Evolutionary conservation across 2,113 vertebrate genomes (phyloP).

Genomic region (Oncorhynchus nerka): DNA sequence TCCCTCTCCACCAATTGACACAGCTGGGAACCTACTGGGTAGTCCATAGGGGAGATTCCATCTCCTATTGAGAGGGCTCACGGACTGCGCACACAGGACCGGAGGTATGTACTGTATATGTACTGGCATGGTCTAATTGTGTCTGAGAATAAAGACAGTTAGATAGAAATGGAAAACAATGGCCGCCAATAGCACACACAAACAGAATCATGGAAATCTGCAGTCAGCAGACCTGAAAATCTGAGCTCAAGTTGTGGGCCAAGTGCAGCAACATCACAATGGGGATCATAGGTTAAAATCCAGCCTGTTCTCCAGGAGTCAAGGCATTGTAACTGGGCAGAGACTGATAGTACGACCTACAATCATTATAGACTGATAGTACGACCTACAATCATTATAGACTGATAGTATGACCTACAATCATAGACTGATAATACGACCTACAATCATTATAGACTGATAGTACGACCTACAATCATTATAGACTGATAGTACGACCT

Average conservation of each 20-base stretch:
- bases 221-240: not conserved
- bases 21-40: conserved; percentile 10
- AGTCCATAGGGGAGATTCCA: not conserved
- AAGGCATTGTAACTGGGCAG: not conserved
- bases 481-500: no score
- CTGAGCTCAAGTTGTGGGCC: not conserved
- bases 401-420: no score
- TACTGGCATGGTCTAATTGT: not conserved
- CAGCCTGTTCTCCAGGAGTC: not conserved
- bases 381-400: no score
- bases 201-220: not conserved
- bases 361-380: no score
- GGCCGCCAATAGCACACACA: not conserved
- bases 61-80: not conserved
- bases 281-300: conserved; percentile 5
- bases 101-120: not conserved
- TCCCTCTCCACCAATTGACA: not conserved
- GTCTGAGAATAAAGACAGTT: not conserved
- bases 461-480: no score
- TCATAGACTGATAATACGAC: no score
- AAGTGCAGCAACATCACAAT: not conserved
- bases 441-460: no score
- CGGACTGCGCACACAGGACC: not conserved
- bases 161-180: not conserved
- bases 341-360: no score